phyloP scores from a whole-genome alignment of 2,888 invertebrate genomes.

The Rhabditophanes sp. region DNA sequence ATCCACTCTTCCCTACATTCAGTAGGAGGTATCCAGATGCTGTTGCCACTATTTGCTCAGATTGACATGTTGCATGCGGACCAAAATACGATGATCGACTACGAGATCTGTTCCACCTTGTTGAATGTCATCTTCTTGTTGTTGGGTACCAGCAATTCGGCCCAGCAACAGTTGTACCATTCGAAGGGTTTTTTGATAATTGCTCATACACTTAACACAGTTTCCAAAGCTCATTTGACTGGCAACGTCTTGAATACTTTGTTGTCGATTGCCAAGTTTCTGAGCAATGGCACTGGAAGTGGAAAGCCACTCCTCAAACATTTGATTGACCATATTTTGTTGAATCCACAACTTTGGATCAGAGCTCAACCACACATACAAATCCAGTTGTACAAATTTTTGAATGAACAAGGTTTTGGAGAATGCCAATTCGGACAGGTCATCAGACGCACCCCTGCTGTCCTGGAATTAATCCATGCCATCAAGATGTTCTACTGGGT shows the following conservation, averaged over 20 bases:
- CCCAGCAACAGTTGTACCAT: constrained; percentile 97
- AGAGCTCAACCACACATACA: constrained; percentile 63
- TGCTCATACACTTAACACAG: constrained; percentile 52
- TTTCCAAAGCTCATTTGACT: constrained; percentile 26
- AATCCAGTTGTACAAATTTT: constrained; percentile 67
- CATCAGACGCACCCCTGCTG: constrained; percentile 69
- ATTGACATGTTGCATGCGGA: constrained; percentile 61
- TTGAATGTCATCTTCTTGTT: constrained; percentile 91
- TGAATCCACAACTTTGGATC: constrained; percentile 98
- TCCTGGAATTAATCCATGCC: constrained; percentile 86
- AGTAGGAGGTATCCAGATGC: constrained; percentile 77
- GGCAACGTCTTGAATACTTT: constrained; percentile 31
- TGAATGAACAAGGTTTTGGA: constrained; percentile 93
- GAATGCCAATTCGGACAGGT: constrained; percentile 62
- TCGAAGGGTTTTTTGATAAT: constrained; percentile 94
- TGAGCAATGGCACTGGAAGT: constrained; percentile 23
- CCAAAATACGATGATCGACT: constrained; percentile 43
- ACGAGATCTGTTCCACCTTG: constrained; percentile 64
- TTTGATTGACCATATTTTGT: constrained; percentile 93
- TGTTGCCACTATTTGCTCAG: constrained; percentile 92
- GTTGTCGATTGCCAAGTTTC: constrained; percentile 44
- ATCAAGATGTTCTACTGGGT: constrained; percentile 99
- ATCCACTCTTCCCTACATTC: constrained; percentile 97
- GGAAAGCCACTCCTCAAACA: constrained; percentile 53
- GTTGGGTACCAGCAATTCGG: constrained; percentile 85